A percentile compares a stretch with the other conserved stretches of the same genome.
phyloP scores from a whole-genome alignment of 2,113 vertebrate genomes.

The Gopherus evgoodei region DNA sequence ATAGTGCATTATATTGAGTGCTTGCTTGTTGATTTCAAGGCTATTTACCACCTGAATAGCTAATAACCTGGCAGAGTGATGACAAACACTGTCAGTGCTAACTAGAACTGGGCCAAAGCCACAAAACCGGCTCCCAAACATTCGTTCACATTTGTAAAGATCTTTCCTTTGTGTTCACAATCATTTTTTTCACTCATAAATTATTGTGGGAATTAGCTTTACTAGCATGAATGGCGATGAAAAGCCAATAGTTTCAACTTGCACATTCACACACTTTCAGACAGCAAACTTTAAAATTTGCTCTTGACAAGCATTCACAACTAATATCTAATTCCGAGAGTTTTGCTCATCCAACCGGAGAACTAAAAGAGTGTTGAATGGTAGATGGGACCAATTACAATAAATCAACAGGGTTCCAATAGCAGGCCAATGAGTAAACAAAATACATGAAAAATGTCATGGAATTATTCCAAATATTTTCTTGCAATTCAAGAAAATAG shows the following conservation, averaged over 20 bases:
- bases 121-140: too few relatives aligned
- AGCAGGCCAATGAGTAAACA: accelerated
- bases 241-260: neutral
- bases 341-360: neutral
- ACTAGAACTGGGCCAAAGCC: neutral
- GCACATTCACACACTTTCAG: neutral
- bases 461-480: accelerated
- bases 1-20: too few relatives aligned
- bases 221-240: neutral
- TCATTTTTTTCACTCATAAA: neutral
- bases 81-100: neutral
- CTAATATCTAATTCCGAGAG: accelerated
- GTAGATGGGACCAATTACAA: accelerated
- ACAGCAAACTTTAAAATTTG: neutral
- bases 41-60: neutral
- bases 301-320: neutral
- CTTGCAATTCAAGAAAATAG: neutral
- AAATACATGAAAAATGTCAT: accelerated
- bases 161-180: neutral
- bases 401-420: neutral
- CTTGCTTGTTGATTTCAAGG: too few relatives aligned
- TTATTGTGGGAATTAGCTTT: neutral
- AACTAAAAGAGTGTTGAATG: accelerated
- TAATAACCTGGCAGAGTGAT: neutral
- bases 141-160: too few relatives aligned